phyloP scores from a whole-genome alignment of 2,797 vertebrate genomes.

The Periophthalmus magnuspinnatus region DNA sequence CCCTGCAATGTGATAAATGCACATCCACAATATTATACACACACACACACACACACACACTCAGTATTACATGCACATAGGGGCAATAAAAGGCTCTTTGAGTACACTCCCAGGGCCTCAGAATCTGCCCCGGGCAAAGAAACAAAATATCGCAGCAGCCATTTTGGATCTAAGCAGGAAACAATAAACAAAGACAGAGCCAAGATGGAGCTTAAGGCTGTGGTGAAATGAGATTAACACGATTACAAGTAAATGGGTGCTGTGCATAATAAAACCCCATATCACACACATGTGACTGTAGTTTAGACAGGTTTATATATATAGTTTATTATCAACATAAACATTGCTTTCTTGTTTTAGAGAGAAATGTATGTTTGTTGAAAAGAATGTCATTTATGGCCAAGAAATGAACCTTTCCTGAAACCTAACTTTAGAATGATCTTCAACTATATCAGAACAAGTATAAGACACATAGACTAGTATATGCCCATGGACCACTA shows the following conservation, averaged over 20 bases:
- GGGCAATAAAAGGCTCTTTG: neutral
- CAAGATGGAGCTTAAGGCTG: constrained; percentile 32
- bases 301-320: neutral
- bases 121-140: neutral
- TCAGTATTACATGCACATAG: neutral
- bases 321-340: neutral
- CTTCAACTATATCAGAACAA: too few species aligned
- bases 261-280: constrained; percentile 30
- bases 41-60: neutral
- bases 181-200: constrained; percentile 25
- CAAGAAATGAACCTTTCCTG: too few species aligned
- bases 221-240: constrained; percentile 36
- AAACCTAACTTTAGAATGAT: too few species aligned
- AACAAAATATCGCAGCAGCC: too few species aligned
- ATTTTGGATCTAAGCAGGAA: constrained; percentile 3
- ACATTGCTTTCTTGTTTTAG: neutral
- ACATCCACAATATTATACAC: too few species aligned
- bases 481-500: too few species aligned
- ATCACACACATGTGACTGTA: constrained; percentile 4
- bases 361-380: too few species aligned
- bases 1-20: too few species aligned
- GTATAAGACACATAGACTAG: too few species aligned
- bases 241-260: constrained; percentile 22
- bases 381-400: too few species aligned
- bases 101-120: neutral